Percentiles rank a stretch among this genome's conserved stretches.
Evolutionary conservation across 2,113 vertebrate genomes (phyloP).

Genomic region (Tyto alba): DNA sequence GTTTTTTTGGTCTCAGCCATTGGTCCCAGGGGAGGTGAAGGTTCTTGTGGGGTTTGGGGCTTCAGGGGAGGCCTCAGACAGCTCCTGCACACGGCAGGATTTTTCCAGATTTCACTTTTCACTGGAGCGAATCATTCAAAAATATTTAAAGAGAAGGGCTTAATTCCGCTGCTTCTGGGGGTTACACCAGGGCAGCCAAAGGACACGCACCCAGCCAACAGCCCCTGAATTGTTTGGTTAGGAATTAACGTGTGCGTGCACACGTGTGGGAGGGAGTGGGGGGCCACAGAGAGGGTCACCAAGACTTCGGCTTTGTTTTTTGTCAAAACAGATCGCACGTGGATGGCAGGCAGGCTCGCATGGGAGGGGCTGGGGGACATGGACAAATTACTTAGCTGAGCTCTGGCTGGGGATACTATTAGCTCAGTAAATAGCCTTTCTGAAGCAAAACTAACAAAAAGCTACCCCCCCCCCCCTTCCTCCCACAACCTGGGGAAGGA

Average conservation of each 20-base stretch:
- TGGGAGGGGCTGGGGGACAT: background rate
- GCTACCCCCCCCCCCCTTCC: background rate
- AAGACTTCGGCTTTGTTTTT: background rate
- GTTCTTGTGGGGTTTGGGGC: background rate
- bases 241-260: background rate
- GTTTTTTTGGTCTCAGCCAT: background rate
- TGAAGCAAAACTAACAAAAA: background rate
- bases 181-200: slow-evolving; percentile 47
- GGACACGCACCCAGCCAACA: slow-evolving; percentile 24
- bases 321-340: slow-evolving; percentile 49
- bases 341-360: background rate
- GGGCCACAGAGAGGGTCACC: background rate
- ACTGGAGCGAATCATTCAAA: slow-evolving; percentile 5
- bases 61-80: background rate
- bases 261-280: background rate
- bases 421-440: background rate
- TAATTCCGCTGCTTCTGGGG: slow-evolving; percentile 23
- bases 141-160: slow-evolving; percentile 47
- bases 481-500: background rate
- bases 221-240: slow-evolving; percentile 38
- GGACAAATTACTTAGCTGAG: background rate
- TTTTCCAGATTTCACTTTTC: slow-evolving; percentile 16
- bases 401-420: background rate
- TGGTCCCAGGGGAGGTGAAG: background rate
- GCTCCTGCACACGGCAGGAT: background rate